phyloP scores from a whole-genome alignment of 2,797 vertebrate species.

The Eulemur albifrons region DNA sequence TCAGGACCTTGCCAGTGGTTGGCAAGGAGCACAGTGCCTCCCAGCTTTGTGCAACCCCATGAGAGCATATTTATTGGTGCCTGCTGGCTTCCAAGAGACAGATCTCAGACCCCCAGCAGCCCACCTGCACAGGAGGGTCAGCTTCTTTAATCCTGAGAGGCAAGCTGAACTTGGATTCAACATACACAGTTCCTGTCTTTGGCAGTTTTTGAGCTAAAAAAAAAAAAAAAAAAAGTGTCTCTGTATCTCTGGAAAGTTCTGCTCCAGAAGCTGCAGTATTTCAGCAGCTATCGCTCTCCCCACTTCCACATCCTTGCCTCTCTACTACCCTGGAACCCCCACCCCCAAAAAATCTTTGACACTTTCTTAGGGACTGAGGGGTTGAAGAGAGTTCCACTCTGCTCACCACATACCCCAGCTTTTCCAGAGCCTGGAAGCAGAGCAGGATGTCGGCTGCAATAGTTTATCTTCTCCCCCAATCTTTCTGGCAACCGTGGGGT shows the following conservation, averaged over 20 bases:
- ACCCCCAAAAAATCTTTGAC: neutral
- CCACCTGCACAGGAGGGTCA: neutral
- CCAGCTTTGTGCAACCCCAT: neutral
- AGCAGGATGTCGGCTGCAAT: neutral
- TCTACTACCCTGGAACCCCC: neutral
- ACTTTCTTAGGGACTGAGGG: neutral
- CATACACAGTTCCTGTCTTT: neutral
- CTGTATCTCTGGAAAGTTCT: neutral
- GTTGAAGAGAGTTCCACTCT: neutral
- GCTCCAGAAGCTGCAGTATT: neutral
- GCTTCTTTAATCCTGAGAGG: neutral
- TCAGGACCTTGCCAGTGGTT: neutral
- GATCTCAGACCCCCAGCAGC: neutral
- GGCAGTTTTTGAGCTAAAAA: neutral
- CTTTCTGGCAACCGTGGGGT: neutral
- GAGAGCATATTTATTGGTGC: neutral
- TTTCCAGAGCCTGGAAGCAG: neutral
- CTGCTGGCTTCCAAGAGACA: neutral
- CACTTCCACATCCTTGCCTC: neutral
- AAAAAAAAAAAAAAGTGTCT: neutral
- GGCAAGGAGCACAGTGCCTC: neutral
- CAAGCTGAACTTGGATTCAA: neutral
- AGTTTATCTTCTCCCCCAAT: neutral
- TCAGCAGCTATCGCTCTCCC: neutral
- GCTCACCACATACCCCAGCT: neutral